Conservation (phyloP, 2,797 vertebrate species). For the Rousettus madagascariensis region DNA sequence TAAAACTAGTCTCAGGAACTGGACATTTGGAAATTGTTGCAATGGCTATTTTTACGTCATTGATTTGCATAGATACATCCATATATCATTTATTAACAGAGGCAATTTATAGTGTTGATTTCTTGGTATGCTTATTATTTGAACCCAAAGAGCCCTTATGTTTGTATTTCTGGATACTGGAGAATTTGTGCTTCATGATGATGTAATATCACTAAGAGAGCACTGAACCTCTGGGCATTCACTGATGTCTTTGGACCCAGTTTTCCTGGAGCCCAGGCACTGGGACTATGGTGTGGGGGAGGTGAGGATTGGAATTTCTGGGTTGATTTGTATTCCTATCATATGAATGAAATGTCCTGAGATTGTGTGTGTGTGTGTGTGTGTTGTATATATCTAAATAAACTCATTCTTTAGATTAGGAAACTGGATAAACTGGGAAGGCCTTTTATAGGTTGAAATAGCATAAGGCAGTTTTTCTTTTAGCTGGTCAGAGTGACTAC, state of each 20-base stretch:
- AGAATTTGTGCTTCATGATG: neutral
- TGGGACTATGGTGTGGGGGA: neutral
- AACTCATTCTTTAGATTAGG: neutral
- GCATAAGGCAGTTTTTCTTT: neutral
- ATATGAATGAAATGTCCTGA: neutral
- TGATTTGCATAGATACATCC: neutral
- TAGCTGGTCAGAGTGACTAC: neutral
- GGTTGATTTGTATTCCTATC: slow-evolving; percentile 20
- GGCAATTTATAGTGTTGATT: neutral
- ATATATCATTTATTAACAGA: neutral
- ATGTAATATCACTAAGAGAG: neutral
- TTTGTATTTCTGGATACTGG: neutral
- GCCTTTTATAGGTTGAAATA: neutral
- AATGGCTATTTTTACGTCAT: neutral
- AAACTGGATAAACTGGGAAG: neutral
- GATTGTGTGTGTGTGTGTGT: too few species aligned
- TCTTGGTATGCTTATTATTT: slow-evolving; percentile 2
- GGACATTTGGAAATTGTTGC: neutral
- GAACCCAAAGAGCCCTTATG: neutral
- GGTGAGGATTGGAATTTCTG: neutral
- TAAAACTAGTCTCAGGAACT: slow-evolving; percentile 27
- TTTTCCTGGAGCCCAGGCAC: neutral
- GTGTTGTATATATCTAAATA: neutral
- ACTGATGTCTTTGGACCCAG: neutral
- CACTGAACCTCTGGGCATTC: neutral